Evolutionary conservation across 2,113 vertebrate species (phyloP).

Genomic region (Callopanchax toddi): DNA sequence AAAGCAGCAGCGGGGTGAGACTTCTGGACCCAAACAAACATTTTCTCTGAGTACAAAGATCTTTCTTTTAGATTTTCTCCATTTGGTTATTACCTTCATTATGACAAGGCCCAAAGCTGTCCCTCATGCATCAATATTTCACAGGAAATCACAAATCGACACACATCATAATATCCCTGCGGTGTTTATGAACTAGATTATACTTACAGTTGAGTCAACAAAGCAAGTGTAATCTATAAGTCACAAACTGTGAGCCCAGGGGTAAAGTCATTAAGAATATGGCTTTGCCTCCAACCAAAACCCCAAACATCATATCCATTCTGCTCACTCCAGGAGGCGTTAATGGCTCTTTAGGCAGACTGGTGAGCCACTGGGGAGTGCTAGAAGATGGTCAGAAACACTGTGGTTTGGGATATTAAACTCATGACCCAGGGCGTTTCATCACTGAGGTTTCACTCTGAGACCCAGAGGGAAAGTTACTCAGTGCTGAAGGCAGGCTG

Average conservation of each 20-base stretch:
- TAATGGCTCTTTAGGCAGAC: constrained; percentile 55
- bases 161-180: constrained; percentile 27
- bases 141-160: constrained; percentile 12
- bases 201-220: constrained; percentile 67
- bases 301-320: constrained; percentile 47
- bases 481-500: constrained; percentile 22
- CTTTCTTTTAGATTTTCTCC: constrained; percentile 22
- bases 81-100: constrained; percentile 64
- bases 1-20: neutral
- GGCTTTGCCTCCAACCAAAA: constrained; percentile 50
- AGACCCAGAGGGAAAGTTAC: constrained; percentile 11
- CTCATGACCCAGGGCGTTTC: constrained; percentile 26
- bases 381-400: constrained; percentile 48
- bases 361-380: constrained; percentile 24
- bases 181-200: constrained; percentile 36
- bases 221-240: constrained; percentile 52
- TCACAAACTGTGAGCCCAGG: constrained; percentile 49
- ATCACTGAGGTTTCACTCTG: neutral
- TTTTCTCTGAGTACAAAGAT: constrained; percentile 7
- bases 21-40: constrained; percentile 3
- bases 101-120: constrained; percentile 24
- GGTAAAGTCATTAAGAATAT: constrained; percentile 53
- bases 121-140: constrained; percentile 39
- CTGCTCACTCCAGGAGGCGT: constrained; percentile 35
- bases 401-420: constrained; percentile 54